These are phyloP conservation scores for Lepidocyrtoides sp. DNA, from an alignment of 2,888 invertebrate genomes.

Conservation along the genomic window DNA sequence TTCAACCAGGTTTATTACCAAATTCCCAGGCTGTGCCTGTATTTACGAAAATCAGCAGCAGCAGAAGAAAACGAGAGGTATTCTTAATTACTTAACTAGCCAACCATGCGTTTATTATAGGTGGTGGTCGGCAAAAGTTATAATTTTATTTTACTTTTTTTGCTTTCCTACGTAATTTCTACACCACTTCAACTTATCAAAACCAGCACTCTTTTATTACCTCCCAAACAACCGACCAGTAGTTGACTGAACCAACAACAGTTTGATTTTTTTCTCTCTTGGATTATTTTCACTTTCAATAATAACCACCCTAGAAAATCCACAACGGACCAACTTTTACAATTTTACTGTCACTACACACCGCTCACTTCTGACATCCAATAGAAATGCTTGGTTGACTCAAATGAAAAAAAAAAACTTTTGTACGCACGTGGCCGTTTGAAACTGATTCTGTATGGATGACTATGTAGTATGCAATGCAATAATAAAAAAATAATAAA, in stretches of 20 bases:
- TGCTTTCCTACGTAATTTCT: too few species aligned
- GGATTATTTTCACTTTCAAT: not conserved
- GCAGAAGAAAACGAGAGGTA: not conserved
- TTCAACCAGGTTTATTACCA: not conserved
- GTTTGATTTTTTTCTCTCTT: slow-evolving; percentile 21
- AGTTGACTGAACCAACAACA: not conserved
- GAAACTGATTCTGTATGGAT: slow-evolving; percentile 8
- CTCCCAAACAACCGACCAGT: not conserved
- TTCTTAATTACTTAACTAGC: too few species aligned
- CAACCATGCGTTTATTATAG: slow-evolving; percentile 8
- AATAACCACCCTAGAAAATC: not conserved
- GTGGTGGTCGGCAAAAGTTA: too few species aligned
- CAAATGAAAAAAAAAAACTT: not conserved
- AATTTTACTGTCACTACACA: slow-evolving; percentile 13
- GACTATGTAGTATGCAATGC: not conserved
- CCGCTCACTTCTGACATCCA: slow-evolving; percentile 4
- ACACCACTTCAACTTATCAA: too few species aligned
- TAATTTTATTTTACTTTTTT: too few species aligned
- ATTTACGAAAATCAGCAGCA: not conserved
- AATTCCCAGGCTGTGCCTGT: not conserved
- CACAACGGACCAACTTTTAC: slow-evolving; percentile 46
- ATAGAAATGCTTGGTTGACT: slow-evolving; percentile 9
- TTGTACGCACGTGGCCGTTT: slow-evolving; percentile 39
- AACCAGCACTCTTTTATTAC: too few species aligned
- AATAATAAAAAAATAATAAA: not conserved